Percentiles rank a stretch among this genome's conserved stretches.
phyloP scores from a whole-genome alignment of 2,888 invertebrate species.

The Drosophila anceps region DNA sequence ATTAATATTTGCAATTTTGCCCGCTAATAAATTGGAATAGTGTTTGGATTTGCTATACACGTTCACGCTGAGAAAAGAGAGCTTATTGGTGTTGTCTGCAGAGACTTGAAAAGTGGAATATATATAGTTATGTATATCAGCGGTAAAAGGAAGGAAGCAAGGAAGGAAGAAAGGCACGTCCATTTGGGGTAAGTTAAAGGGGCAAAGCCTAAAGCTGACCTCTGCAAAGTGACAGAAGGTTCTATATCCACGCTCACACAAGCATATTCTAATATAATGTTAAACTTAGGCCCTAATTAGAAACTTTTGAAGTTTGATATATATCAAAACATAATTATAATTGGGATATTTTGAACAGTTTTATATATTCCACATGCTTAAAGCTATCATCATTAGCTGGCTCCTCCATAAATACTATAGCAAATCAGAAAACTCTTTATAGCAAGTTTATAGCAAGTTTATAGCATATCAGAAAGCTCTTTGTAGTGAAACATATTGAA shows the following conservation, averaged over 20 bases:
- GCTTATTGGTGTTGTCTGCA: background rate
- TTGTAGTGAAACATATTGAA: background rate
- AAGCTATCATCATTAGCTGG: background rate
- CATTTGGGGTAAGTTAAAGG: background rate
- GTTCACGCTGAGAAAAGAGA: background rate
- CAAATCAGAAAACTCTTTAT: background rate
- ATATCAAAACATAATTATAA: too few species aligned
- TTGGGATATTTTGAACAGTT: too few species aligned
- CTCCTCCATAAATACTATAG: too few species aligned
- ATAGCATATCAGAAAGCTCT: background rate
- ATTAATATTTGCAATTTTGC: constrained; percentile 16
- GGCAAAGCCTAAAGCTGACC: background rate
- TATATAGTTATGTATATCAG: too few species aligned
- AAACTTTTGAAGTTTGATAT: too few species aligned
- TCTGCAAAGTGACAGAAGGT: background rate
- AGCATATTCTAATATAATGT: too few species aligned
- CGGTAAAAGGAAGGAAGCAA: background rate
- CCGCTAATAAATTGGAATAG: constrained; percentile 54
- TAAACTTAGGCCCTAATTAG: too few species aligned
- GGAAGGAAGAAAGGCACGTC: background rate
- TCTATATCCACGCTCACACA: too few species aligned
- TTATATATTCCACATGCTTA: too few species aligned
- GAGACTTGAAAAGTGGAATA: background rate
- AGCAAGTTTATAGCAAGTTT: too few species aligned
- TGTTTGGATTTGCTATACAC: constrained; percentile 43